Evolutionary conservation across 2,888 invertebrate species (phyloP).

Genomic region (Sialis fuliginosa): DNA sequence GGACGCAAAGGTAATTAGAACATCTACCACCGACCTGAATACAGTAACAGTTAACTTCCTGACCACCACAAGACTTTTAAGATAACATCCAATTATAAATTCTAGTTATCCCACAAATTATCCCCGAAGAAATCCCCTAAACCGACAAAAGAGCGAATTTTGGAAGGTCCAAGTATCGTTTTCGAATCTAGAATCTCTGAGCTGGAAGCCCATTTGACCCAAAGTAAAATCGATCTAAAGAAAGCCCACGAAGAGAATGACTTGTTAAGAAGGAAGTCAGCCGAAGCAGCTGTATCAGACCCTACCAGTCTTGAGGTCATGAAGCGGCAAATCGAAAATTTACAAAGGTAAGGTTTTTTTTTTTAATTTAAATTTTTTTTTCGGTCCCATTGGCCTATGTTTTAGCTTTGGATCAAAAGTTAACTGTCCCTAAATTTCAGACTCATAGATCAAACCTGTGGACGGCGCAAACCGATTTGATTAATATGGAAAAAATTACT

Average conservation of each 20-base stretch:
- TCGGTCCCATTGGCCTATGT: no score
- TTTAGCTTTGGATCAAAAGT: no score
- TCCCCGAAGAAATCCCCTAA: conserved; percentile 14
- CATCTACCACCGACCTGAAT: no score
- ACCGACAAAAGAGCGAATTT: conserved; percentile 18
- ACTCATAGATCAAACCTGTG: no score
- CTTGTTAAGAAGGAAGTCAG: conserved; percentile 25
- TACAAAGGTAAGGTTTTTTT: conserved; percentile 49
- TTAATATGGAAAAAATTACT: no score
- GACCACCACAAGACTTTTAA: background rate
- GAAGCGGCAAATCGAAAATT: conserved; percentile 48
- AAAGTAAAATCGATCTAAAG: conserved; percentile 56
- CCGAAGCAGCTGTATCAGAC: conserved; percentile 26
- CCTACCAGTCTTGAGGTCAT: conserved; percentile 40
- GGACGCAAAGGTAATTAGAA: background rate
- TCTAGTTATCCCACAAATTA: background rate
- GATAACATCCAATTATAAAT: background rate
- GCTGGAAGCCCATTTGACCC: conserved; percentile 65
- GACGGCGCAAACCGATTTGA: no score
- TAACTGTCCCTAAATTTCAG: no score
- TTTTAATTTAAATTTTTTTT: no score
- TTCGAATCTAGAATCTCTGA: conserved; percentile 74
- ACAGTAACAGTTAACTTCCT: no score
- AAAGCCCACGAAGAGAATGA: conserved; percentile 52
- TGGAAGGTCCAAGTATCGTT: conserved; percentile 63